Conservation (phyloP, 2,797 vertebrate species). For the Sebastes vulpes region DNA sequence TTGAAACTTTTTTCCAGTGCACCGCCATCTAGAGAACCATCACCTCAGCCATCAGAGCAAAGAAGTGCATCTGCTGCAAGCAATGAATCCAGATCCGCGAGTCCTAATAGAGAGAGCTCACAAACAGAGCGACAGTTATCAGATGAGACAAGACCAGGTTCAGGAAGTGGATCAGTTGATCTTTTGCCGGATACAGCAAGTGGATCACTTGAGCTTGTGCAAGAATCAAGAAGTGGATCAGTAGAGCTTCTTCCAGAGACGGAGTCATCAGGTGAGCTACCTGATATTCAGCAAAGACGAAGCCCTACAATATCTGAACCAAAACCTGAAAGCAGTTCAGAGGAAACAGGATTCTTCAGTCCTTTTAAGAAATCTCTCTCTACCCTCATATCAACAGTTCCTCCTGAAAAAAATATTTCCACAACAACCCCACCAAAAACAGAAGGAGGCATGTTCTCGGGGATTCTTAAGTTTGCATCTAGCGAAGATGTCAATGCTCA, state of each 20-base stretch:
- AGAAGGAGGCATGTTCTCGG: conserved; percentile 84
- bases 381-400: conserved; percentile 86
- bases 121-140: conserved; percentile 66
- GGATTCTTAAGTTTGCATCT: conserved; percentile 84
- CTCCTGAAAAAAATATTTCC: conserved; percentile 79
- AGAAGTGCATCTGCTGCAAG: conserved; percentile 59
- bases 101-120: conserved; percentile 48
- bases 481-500: conserved; percentile 70
- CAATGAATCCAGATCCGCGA: conserved; percentile 49
- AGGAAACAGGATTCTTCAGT: conserved; percentile 89
- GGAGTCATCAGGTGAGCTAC: conserved; percentile 85
- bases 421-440: conserved; percentile 65
- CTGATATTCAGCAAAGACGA: conserved; percentile 79
- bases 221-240: conserved; percentile 78
- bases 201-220: conserved; percentile 72
- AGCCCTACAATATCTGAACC: conserved; percentile 41
- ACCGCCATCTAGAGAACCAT: conserved; percentile 67
- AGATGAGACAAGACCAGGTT: conserved; percentile 63
- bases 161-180: conserved; percentile 72
- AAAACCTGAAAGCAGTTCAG: conserved; percentile 68
- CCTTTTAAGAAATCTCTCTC: conserved; percentile 94
- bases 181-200: conserved; percentile 74
- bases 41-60: conserved; percentile 71
- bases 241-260: conserved; percentile 86
- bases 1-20: conserved; percentile 90